Evolutionary conservation across 2,113 vertebrate genomes (phyloP).

Genomic region (Pyrgilauda ruficollis): DNA sequence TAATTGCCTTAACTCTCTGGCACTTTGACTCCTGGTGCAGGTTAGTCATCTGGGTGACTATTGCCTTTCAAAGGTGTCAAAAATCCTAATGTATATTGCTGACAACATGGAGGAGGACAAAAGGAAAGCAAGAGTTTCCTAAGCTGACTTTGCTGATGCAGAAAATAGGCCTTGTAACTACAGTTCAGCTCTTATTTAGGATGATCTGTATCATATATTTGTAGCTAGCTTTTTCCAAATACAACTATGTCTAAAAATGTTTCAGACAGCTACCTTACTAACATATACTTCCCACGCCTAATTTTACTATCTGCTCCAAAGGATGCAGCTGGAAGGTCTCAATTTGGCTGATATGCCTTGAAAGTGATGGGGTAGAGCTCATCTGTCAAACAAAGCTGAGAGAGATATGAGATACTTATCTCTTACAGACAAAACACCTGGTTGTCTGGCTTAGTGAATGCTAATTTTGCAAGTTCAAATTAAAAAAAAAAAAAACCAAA

Average conservation of each 20-base stretch:
- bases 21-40: not conserved
- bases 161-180: not conserved
- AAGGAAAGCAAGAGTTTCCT: not conserved
- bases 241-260: not conserved
- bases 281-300: not conserved
- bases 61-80: not conserved
- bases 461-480: not conserved
- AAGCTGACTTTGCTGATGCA: not conserved
- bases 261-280: not conserved
- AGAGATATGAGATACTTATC: conserved; percentile 30
- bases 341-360: conserved; percentile 9
- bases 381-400: conserved; percentile 25
- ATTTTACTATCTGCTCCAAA: not conserved
- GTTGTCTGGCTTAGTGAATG: conserved; percentile 14
- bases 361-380: conserved; percentile 17
- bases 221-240: not conserved
- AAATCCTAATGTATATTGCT: not conserved
- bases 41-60: not conserved
- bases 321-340: conserved; percentile 46
- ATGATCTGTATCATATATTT: not conserved
- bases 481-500: not conserved
- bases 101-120: not conserved
- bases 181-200: not conserved
- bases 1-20: not conserved
- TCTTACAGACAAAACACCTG: conserved; percentile 23